Evolutionary conservation across 1,140 invertebrate species (phyloP).

Genomic region (Cyrtorhinus lividipennis): DNA sequence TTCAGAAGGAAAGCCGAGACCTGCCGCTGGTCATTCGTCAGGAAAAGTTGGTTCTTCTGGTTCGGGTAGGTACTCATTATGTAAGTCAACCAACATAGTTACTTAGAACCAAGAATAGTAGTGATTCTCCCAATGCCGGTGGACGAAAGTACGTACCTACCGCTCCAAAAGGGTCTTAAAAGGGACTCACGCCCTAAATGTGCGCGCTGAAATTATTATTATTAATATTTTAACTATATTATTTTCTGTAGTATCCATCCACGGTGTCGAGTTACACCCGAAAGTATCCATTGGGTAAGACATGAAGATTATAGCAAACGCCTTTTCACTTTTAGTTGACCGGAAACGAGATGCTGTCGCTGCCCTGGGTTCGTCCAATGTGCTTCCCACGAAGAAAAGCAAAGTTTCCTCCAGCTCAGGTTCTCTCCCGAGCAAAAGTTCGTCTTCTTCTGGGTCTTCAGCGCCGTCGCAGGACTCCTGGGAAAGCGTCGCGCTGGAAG

Average conservation of each 20-base stretch:
- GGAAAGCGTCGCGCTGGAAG: conserved; percentile 41
- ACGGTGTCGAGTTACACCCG: no score
- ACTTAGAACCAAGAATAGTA: not conserved
- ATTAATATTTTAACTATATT: no score
- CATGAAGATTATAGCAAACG: no score
- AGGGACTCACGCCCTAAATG: no score
- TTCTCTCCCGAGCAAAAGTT: not conserved
- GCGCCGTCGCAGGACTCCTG: conserved; percentile 35
- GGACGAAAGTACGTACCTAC: no score
- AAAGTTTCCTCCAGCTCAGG: not conserved
- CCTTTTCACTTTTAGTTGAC: no score
- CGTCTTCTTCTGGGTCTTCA: conserved; percentile 1
- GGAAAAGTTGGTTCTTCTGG: conserved; percentile 34
- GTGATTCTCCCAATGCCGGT: not conserved
- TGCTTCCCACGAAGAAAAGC: not conserved
- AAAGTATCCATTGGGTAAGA: no score
- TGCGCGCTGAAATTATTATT: no score
- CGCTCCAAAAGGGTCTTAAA: no score
- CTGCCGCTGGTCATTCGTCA: conserved; percentile 33
- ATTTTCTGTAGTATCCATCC: no score
- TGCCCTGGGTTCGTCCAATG: not conserved
- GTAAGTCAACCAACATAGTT: conserved; percentile 18
- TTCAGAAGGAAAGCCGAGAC: conserved; percentile 36
- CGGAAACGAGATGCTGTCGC: not conserved
- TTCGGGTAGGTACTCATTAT: conserved; percentile 29